phyloP scores from a whole-genome alignment of 1,140 invertebrate genomes.

The Sarcophaga bullata region DNA sequence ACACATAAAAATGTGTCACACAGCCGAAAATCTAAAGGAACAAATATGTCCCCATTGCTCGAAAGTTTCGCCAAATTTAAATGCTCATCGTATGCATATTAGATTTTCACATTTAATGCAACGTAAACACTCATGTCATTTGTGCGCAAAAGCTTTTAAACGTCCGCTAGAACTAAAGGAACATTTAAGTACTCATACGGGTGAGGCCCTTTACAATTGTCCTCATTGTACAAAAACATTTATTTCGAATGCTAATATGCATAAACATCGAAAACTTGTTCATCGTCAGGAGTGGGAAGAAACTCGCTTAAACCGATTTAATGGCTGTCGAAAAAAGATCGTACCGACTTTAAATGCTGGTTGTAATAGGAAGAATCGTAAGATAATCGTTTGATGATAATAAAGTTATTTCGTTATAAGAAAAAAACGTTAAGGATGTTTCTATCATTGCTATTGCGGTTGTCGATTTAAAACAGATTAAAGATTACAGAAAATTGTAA shows the following conservation, averaged over 20 bases:
- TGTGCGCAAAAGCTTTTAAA: slow-evolving; percentile 61
- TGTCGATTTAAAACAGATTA: too few species aligned
- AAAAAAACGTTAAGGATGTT: too few species aligned
- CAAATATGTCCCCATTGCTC: slow-evolving; percentile 56
- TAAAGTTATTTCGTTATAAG: too few species aligned
- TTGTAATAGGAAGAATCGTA: not conserved
- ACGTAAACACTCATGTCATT: slow-evolving; percentile 55
- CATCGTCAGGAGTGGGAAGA: slow-evolving; percentile 54
- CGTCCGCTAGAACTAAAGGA: slow-evolving; percentile 50
- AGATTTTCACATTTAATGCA: slow-evolving; percentile 56
- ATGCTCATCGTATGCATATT: slow-evolving; percentile 59
- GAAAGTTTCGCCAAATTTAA: slow-evolving; percentile 60
- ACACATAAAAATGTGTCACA: slow-evolving; percentile 57
- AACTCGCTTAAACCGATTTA: not conserved
- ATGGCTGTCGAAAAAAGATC: not conserved
- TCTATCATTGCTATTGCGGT: too few species aligned
- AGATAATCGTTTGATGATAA: too few species aligned
- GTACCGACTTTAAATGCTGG: not conserved
- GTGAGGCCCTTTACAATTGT: slow-evolving; percentile 58
- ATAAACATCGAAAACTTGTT: slow-evolving; percentile 63
- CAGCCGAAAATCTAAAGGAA: slow-evolving; percentile 50
- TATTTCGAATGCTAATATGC: slow-evolving; percentile 62
- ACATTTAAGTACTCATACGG: slow-evolving; percentile 61
- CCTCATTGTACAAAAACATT: slow-evolving; percentile 60
- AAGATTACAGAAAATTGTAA: too few species aligned